These are phyloP conservation scores for Rhorus exstirpatorius DNA, from an alignment of 2,888 invertebrate species.

Conservation along the genomic window DNA sequence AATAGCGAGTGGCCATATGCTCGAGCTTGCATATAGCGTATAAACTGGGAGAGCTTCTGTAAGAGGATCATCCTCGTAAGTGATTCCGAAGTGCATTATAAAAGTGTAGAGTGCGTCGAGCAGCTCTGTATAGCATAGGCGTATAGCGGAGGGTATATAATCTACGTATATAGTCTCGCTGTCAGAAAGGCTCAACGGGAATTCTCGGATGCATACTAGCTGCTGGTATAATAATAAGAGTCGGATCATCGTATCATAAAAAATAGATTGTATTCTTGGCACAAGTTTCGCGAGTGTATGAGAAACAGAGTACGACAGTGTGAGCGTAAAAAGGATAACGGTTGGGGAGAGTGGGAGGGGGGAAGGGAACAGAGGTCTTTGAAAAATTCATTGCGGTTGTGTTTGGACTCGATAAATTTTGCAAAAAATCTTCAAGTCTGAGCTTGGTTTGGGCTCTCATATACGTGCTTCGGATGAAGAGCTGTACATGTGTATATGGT, in stretches of 20 bases:
- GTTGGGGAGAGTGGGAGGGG: too few relatives aligned
- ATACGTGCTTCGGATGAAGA: background rate
- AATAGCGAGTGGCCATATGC: slow-evolving; percentile 61
- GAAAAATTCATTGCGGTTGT: slow-evolving; percentile 9
- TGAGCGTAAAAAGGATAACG: background rate
- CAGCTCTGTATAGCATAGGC: slow-evolving; percentile 7
- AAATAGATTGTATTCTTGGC: slow-evolving; percentile 19
- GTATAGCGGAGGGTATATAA: background rate
- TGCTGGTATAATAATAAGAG: slow-evolving; percentile 30
- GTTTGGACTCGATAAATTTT: slow-evolving; percentile 3
- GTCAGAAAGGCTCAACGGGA: slow-evolving; percentile 16
- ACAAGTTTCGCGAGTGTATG: slow-evolving; percentile 17
- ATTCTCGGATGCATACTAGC: slow-evolving; percentile 10
- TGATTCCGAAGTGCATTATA: slow-evolving; percentile 65
- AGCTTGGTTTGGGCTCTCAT: background rate
- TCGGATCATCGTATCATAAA: slow-evolving; percentile 7
- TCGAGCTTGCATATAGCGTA: slow-evolving; percentile 65
- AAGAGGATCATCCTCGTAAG: slow-evolving; percentile 61
- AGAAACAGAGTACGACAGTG: slow-evolving; percentile 17
- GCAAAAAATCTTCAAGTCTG: background rate
- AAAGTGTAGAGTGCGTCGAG: slow-evolving; percentile 49
- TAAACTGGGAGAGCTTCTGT: slow-evolving; percentile 47
- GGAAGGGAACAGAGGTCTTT: slow-evolving; percentile 13
- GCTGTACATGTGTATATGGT: background rate
- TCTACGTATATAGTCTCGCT: background rate